phyloP scores from a whole-genome alignment of 2,113 vertebrate species.

The Leptobrachium ailaonicum region DNA sequence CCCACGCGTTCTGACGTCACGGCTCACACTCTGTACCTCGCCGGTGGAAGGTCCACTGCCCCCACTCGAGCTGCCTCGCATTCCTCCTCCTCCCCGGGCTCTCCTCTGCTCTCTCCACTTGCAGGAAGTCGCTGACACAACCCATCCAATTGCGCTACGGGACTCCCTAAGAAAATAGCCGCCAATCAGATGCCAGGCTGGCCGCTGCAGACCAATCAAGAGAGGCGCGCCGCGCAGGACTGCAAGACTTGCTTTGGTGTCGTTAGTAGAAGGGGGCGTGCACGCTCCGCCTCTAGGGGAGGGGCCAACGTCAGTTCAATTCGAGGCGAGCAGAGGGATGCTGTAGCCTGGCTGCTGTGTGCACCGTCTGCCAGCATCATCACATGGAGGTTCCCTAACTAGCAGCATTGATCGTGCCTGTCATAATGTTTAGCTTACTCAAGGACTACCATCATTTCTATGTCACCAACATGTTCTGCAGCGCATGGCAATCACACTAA shows the following conservation, averaged over 20 bases:
- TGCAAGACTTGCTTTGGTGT: neutral
- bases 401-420: no score
- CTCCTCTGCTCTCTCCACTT: constrained; percentile 18
- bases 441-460: no score
- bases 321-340: neutral
- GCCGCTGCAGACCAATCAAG: neutral
- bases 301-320: constrained; percentile 14
- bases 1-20: neutral
- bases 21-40: neutral
- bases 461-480: no score
- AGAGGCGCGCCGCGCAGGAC: constrained; percentile 17
- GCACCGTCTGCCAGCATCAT: neutral
- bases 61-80: constrained; percentile 13
- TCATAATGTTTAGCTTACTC: no score
- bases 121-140: constrained; percentile 33
- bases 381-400: no score
- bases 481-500: no score
- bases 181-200: neutral
- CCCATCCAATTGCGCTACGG: neutral
- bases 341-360: neutral
- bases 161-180: no score
- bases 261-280: constrained; percentile 7
- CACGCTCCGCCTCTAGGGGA: neutral
- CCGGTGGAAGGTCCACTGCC: neutral
- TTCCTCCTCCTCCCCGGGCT: neutral